Conservation (phyloP, 1,140 invertebrate genomes). For the Ruditapes philippinarum region DNA sequence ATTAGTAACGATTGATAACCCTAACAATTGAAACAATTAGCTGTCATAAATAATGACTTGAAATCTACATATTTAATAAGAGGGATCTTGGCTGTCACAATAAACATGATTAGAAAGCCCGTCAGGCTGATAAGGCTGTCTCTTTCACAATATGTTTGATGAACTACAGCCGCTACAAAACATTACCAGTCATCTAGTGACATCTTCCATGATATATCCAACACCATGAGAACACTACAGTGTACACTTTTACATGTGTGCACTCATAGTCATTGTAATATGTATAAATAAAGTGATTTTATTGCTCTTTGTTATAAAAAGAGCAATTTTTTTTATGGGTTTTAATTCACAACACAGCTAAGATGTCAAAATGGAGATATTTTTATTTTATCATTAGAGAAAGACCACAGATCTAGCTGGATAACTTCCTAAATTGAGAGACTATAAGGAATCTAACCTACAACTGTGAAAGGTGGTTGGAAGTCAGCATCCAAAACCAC, state of each 20-base stretch:
- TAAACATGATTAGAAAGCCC: slow-evolving; percentile 45
- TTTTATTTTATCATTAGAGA: too few relatives aligned
- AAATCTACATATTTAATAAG: slow-evolving; percentile 49
- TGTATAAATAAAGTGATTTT: too few relatives aligned
- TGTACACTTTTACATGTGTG: background rate
- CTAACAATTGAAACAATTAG: slow-evolving; percentile 50
- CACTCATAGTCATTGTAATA: too few relatives aligned
- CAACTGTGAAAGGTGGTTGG: too few relatives aligned
- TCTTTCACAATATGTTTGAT: slow-evolving; percentile 20
- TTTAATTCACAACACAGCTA: too few relatives aligned
- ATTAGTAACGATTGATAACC: slow-evolving; percentile 45
- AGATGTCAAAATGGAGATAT: too few relatives aligned
- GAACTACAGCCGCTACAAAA: slow-evolving; percentile 30
- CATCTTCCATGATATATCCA: background rate
- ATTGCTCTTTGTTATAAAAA: too few relatives aligned
- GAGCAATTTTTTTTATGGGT: too few relatives aligned
- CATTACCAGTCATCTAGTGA: background rate
- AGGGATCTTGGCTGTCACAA: slow-evolving; percentile 4
- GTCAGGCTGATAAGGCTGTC: slow-evolving; percentile 23
- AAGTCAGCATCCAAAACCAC: too few relatives aligned
- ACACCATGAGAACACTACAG: background rate
- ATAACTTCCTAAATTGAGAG: too few relatives aligned
- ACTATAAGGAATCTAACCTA: too few relatives aligned
- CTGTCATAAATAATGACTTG: slow-evolving; percentile 32
- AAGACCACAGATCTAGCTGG: too few relatives aligned